Percentiles rank a stretch among this genome's conserved stretches.
Evolutionary conservation across 1,140 invertebrate species (phyloP).

Genomic region (Heliconius hewitsoni): DNA sequence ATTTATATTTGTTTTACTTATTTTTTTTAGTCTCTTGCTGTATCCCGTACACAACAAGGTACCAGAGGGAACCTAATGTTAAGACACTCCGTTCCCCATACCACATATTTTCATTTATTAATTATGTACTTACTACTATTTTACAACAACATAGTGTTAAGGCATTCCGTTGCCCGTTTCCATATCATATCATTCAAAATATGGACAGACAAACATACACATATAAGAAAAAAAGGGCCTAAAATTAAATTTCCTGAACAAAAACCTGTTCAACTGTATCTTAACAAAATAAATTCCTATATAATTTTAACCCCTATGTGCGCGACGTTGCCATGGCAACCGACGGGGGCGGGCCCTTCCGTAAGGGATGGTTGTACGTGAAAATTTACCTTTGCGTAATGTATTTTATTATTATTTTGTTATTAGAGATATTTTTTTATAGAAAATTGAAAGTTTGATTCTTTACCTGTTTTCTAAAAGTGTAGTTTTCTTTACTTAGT

Average conservation of each 20-base stretch:
- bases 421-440: no score
- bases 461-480: no score
- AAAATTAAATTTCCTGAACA: constrained; percentile 12
- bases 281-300: constrained; percentile 34
- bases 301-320: constrained; percentile 35
- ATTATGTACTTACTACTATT: not conserved
- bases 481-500: no score
- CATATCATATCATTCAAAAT: not conserved
- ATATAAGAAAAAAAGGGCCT: constrained; percentile 4
- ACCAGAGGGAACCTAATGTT: no score
- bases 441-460: no score
- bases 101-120: no score
- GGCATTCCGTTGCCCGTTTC: not conserved
- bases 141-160: not conserved
- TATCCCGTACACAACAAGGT: no score
- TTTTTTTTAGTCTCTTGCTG: no score
- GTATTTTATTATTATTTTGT: not conserved
- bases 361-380: constrained; percentile 44
- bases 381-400: constrained; percentile 39
- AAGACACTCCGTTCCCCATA: no score
- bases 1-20: no score
- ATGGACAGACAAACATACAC: not conserved
- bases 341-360: constrained; percentile 52
- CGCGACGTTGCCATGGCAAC: constrained; percentile 62
- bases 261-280: constrained; percentile 21